Conservation (phyloP, 2,888 invertebrate genomes). For the Drosophila maculinotata region DNA sequence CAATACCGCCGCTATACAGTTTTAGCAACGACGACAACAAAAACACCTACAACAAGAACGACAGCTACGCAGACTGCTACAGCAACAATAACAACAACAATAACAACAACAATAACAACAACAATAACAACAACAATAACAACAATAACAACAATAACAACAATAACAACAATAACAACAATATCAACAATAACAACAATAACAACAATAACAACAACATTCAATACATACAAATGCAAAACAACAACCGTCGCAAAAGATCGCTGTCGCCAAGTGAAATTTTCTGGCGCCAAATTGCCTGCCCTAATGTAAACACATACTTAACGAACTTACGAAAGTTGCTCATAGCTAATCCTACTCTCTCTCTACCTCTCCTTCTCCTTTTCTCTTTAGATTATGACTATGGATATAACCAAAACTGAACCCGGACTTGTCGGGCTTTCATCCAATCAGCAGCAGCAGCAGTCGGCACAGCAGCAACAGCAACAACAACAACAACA, state of each 20-base stretch:
- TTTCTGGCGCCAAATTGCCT: no score
- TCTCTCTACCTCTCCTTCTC: background rate
- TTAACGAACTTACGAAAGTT: background rate
- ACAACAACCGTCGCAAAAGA: background rate
- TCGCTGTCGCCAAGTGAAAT: constrained; percentile 1
- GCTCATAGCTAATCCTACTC: background rate
- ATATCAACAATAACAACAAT: background rate
- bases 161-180: background rate
- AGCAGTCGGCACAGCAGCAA: constrained; percentile 41
- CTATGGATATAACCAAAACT: constrained; percentile 95
- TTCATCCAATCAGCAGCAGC: constrained; percentile 79
- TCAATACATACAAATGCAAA: no score
- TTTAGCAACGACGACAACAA: background rate
- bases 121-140: background rate
- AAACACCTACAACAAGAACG: background rate
- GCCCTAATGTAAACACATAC: constrained; percentile 20
- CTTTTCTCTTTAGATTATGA: constrained; percentile 87
- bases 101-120: background rate
- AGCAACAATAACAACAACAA: background rate
- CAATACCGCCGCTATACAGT: background rate
- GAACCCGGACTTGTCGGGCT: constrained; percentile 86
- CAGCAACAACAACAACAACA: constrained; percentile 56
- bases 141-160: background rate
- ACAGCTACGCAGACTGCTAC: background rate
- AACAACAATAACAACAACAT: background rate